Conservation (phyloP, 2,888 invertebrate species). For the Andrena minutula region DNA sequence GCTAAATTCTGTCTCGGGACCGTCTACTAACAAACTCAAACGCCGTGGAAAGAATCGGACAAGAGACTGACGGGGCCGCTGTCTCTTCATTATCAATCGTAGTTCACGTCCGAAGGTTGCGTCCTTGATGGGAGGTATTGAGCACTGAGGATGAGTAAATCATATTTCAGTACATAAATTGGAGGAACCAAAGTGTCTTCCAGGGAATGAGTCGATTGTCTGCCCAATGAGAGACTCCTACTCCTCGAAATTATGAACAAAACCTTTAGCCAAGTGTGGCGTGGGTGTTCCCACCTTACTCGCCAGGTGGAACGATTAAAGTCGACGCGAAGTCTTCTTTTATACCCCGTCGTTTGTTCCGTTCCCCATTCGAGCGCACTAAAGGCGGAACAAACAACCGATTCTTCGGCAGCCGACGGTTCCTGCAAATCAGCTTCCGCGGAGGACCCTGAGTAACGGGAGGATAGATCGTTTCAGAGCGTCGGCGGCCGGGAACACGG, state of each 20-base stretch:
- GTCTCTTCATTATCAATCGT: neutral
- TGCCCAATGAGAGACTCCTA: neutral
- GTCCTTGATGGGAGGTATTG: neutral
- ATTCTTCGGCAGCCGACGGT: slow-evolving; percentile 40
- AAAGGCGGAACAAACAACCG: slow-evolving; percentile 63
- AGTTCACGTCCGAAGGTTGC: neutral
- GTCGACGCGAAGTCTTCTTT: slow-evolving; percentile 49
- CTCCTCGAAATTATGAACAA: slow-evolving; percentile 17
- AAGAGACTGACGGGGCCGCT: neutral
- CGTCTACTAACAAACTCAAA: slow-evolving; percentile 28
- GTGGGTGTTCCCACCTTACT: slow-evolving; percentile 22
- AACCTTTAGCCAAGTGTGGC: slow-evolving; percentile 8
- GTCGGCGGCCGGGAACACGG: slow-evolving; percentile 1
- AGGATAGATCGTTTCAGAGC: slow-evolving; percentile 21
- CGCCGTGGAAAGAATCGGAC: neutral
- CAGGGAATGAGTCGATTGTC: neutral
- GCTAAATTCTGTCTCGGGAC: slow-evolving; percentile 18
- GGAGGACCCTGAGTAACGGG: neutral
- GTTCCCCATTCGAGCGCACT: slow-evolving; percentile 51
- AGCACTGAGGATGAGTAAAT: too few relatives aligned
- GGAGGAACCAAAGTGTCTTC: neutral
- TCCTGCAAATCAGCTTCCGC: slow-evolving; percentile 67
- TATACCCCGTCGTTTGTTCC: slow-evolving; percentile 47
- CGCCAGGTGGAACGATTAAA: slow-evolving; percentile 53
- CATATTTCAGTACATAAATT: neutral